These are phyloP conservation scores for Drosophila elegans DNA, from an alignment of 1,140 invertebrate genomes.

Conservation along the genomic window DNA sequence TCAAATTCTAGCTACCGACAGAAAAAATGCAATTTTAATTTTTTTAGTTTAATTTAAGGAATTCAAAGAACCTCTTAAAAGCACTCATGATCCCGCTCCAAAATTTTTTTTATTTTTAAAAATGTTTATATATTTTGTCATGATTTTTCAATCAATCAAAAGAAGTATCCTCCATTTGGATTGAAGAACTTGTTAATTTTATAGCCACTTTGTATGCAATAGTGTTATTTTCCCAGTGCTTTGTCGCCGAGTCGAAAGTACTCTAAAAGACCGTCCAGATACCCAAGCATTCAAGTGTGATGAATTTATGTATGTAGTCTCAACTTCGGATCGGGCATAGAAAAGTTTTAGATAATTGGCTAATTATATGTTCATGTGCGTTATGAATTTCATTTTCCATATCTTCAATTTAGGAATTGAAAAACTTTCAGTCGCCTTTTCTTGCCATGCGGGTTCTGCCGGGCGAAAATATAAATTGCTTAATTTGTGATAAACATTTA, in stretches of 20 bases:
- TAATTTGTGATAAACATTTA: slow-evolving; percentile 78
- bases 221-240: background rate
- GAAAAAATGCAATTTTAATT: too few species aligned
- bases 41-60: too few species aligned
- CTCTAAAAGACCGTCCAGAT: slow-evolving; percentile 2
- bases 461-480: slow-evolving; percentile 70
- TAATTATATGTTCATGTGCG: slow-evolving; percentile 63
- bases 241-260: slow-evolving; percentile 6
- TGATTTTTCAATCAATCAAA: too few species aligned
- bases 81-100: too few species aligned
- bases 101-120: too few species aligned
- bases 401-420: slow-evolving; percentile 80
- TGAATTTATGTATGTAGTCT: slow-evolving; percentile 20
- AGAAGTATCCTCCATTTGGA: too few species aligned
- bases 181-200: too few species aligned
- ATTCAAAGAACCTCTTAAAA: too few species aligned
- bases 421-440: slow-evolving; percentile 38
- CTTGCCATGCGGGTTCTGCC: slow-evolving; percentile 59
- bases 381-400: slow-evolving; percentile 78
- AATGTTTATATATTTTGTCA: too few species aligned
- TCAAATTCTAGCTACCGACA: too few species aligned
- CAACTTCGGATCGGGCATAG: slow-evolving; percentile 15
- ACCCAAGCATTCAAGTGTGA: slow-evolving; percentile 14
- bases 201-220: too few species aligned
- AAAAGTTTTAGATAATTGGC: slow-evolving; percentile 65